Evolutionary conservation across 2,113 vertebrate genomes (phyloP).

Genomic region (Nannospalax galili): DNA sequence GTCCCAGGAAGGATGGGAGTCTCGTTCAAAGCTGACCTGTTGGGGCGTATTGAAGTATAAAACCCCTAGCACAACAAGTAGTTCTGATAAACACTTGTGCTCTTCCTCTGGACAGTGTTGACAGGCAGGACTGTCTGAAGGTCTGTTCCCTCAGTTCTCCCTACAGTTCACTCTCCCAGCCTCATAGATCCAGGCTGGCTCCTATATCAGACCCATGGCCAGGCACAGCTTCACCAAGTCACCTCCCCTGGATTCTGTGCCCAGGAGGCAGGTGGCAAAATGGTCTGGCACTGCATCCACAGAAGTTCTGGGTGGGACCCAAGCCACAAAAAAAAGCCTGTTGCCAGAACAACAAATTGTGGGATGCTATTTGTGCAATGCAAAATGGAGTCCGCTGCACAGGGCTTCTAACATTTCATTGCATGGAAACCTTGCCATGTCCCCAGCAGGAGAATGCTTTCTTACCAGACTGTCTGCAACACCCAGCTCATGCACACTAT

Average conservation of each 20-base stretch:
- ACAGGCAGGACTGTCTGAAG: not conserved
- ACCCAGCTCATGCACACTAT: not conserved
- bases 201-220: not conserved
- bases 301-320: conserved; percentile 71
- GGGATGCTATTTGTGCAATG: not conserved
- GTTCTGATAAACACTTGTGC: not conserved
- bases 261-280: conserved; percentile 15
- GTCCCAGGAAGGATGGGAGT: fast-evolving
- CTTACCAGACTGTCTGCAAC: not conserved
- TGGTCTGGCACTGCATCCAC: conserved; percentile 62
- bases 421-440: not conserved
- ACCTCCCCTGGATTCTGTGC: not conserved
- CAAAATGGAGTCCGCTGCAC: not conserved
- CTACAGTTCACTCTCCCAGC: not conserved
- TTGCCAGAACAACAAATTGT: not conserved
- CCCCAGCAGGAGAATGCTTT: not conserved
- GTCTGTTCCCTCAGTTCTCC: not conserved
- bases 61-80: conserved; percentile 24
- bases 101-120: not conserved
- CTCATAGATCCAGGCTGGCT: not conserved
- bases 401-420: not conserved
- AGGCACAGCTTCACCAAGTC: not conserved
- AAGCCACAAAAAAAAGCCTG: conserved; percentile 50
- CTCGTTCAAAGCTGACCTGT: fast-evolving
- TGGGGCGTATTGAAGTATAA: fast-evolving